Evolutionary conservation across 2,113 vertebrate genomes (phyloP).

Genomic region (Xiphias gladius): DNA sequence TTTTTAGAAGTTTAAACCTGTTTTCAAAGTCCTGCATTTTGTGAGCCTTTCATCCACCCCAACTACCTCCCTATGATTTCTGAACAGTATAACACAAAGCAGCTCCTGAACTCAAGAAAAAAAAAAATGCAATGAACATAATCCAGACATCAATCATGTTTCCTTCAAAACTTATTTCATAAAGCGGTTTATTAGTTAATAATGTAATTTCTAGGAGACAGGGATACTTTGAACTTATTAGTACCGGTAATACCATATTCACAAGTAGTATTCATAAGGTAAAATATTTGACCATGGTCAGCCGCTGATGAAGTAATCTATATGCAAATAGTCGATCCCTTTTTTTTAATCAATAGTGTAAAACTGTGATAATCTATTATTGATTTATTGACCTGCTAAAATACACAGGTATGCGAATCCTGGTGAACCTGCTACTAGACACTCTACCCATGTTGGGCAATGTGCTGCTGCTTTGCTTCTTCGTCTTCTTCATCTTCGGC

Average conservation of each 20-base stretch:
- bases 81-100: background rate
- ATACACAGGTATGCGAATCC: conserved; percentile 95
- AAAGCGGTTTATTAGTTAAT: background rate
- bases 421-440: conserved; percentile 97
- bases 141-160: background rate
- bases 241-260: background rate
- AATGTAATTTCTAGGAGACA: background rate
- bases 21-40: background rate
- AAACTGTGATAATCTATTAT: background rate
- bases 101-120: background rate
- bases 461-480: conserved; percentile 98
- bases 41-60: background rate
- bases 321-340: conserved; percentile 2
- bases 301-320: background rate
- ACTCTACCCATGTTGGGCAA: conserved; percentile 99
- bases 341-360: background rate
- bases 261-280: background rate
- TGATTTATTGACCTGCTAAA: conserved; percentile 35
- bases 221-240: background rate
- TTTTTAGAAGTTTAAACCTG: background rate
- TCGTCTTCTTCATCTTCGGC: conserved; percentile 99
- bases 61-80: background rate
- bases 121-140: background rate
- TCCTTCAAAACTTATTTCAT: background rate
- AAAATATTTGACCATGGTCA: background rate